phyloP scores from a whole-genome alignment of 2,113 vertebrate species.

The Percopsis transmontana region DNA sequence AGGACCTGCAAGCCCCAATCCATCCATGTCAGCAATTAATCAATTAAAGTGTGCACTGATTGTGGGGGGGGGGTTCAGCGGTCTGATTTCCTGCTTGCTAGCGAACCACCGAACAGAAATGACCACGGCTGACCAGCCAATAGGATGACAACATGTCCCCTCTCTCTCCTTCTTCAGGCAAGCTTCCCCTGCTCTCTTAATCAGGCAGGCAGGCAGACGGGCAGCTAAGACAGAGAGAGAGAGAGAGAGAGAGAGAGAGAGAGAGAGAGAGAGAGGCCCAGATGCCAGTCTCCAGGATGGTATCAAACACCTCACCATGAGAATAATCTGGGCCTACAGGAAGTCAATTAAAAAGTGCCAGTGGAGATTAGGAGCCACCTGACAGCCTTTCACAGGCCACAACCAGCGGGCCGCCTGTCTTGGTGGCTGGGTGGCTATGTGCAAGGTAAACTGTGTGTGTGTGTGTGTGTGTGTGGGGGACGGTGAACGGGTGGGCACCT shows the following conservation, averaged over 20 bases:
- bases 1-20: constrained; percentile 69
- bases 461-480: constrained; percentile 25
- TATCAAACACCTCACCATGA: constrained; percentile 79
- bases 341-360: constrained; percentile 95
- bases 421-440: constrained; percentile 31
- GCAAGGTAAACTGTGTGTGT: constrained; percentile 54
- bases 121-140: no score
- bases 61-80: constrained; percentile 56
- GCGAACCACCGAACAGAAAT: no score
- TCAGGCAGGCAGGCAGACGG: constrained; percentile 63
- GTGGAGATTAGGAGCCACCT: constrained; percentile 90
- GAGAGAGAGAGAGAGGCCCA: constrained; percentile 54
- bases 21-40: constrained; percentile 74
- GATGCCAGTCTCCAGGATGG: constrained; percentile 70
- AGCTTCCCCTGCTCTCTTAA: constrained; percentile 64
- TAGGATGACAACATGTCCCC: constrained; percentile 61
- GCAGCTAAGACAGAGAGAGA: constrained; percentile 15
- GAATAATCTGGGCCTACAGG: constrained; percentile 91
- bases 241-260: constrained; percentile 29
- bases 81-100: constrained; percentile 56
- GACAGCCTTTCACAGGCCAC: constrained; percentile 77
- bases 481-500: constrained; percentile 46
- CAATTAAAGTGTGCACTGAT: constrained; percentile 68
- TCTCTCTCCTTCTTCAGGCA: no score
- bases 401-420: constrained; percentile 35